Evolutionary conservation across 1,140 invertebrate genomes (phyloP), one percentile per base, ranked within the genome.

Genomic region (Pararge aegeria): DNA sequence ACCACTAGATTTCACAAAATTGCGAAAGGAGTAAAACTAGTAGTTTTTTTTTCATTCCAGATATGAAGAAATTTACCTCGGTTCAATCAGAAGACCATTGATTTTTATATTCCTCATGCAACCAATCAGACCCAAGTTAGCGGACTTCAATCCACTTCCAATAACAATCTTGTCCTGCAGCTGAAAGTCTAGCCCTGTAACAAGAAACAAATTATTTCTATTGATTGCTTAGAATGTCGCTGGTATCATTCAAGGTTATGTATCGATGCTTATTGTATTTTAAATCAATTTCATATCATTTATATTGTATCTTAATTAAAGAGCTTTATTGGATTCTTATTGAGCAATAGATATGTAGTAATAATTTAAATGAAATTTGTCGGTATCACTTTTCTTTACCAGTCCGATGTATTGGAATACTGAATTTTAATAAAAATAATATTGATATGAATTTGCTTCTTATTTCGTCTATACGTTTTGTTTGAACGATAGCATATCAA

Each of bases 101-200:
- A 98, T 94, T 76, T 93, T 92, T 37, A 98, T 95, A 66, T 97
- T 94, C 57, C 96, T 91, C 91, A 98, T 96, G 76, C 97, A 98
- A 7, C 97, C 97, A 30, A 98, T 94, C 50, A 98, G 91, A 18
- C 97, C 97, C 88, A 91, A 83, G 56, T 91, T 91, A 0, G 91
- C 91, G 65, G 89, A 93, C 88, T 91, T 94, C 54, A 94, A 80
- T 3, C 95, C 95, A 75, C 94, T 95, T 53, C 95, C 95, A 55
- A 96, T 94, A 42, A 95, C 95, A 42, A 93, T 87, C 70, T 92
- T 93, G 66, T 92, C 91, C 76, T 91, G 91, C 13, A 92, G 82
- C 63, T 91, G 89, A 61, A 93, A 93, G 66, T 92, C 90, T 58
- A 93, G 66, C 18, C 87, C 89, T 91, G 70, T 50, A 15, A 46